A percentile compares a stretch with the other conserved stretches of the same genome.
These are phyloP conservation scores for Encarsia formosa DNA, from an alignment of 2,888 invertebrate species.

Conservation along the genomic window DNA sequence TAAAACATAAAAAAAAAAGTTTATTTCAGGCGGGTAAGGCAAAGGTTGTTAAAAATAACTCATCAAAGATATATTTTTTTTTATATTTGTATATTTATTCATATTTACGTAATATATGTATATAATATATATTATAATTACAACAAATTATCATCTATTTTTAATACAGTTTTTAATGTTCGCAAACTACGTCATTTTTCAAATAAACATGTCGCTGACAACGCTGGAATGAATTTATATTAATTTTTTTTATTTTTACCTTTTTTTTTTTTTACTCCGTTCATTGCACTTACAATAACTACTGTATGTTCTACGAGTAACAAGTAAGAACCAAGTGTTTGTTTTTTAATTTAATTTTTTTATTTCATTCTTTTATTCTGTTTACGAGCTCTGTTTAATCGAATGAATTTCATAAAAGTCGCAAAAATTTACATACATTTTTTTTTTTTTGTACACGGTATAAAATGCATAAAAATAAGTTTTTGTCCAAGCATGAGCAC, in stretches of 20 bases:
- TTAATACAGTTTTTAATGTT: slow-evolving; percentile 17
- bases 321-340: slow-evolving; percentile 12
- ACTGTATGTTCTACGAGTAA: slow-evolving; percentile 12
- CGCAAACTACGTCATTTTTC: too few species aligned
- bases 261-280: slow-evolving; percentile 10
- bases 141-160: slow-evolving; percentile 25
- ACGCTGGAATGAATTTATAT: too few species aligned
- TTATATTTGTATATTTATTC: slow-evolving; percentile 24
- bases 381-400: slow-evolving; percentile 9
- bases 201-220: too few species aligned
- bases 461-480: slow-evolving; percentile 30
- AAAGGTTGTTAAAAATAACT: background rate
- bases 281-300: slow-evolving; percentile 12
- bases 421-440: slow-evolving; percentile 27
- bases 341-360: too few species aligned
- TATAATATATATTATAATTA: slow-evolving; percentile 26
- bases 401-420: slow-evolving; percentile 8
- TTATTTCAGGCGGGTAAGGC: too few species aligned
- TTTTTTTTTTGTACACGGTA: slow-evolving; percentile 27
- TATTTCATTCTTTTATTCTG: too few species aligned
- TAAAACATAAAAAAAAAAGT: too few species aligned
- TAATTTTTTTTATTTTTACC: slow-evolving; percentile 22
- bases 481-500: slow-evolving; percentile 24
- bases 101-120: slow-evolving; percentile 24
- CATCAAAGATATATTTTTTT: too few species aligned